These are phyloP conservation scores for Gymnopithys bicolor DNA, from an alignment of 2,797 vertebrate genomes.

Conservation along the genomic window DNA sequence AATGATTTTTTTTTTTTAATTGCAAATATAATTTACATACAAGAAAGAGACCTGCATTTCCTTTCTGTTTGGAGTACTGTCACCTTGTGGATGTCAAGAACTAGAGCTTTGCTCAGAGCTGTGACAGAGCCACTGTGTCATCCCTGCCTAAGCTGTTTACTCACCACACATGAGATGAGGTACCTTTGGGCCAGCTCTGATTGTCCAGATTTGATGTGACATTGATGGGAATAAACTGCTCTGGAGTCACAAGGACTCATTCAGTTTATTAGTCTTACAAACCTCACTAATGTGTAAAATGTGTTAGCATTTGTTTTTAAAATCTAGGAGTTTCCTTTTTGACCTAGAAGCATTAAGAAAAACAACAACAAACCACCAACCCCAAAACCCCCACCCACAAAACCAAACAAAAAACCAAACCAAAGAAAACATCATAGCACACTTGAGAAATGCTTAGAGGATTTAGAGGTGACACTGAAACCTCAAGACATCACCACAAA, in stretches of 20 bases:
- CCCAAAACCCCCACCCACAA: background rate
- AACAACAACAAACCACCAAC: accelerated
- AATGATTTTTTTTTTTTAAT: background rate
- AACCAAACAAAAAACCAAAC: background rate
- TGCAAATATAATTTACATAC: background rate
- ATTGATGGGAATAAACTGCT: background rate
- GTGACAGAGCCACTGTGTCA: background rate
- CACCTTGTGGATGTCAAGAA: background rate
- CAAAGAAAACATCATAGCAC: background rate
- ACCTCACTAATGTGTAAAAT: background rate
- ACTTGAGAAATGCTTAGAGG: background rate
- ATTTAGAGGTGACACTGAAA: background rate
- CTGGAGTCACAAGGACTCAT: background rate
- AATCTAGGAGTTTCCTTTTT: background rate
- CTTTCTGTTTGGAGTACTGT: background rate
- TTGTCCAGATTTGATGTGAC: background rate
- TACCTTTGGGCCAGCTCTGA: background rate
- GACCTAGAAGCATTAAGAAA: background rate
- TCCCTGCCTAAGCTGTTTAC: background rate
- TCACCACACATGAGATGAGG: background rate
- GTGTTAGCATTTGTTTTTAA: background rate
- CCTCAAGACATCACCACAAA: background rate
- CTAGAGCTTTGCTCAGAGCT: background rate
- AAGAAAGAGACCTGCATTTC: background rate
- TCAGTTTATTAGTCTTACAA: background rate